Base-by-base conservation (phyloP, 2,113 vertebrate genomes). In the Zosterops lateralis region DNA sequence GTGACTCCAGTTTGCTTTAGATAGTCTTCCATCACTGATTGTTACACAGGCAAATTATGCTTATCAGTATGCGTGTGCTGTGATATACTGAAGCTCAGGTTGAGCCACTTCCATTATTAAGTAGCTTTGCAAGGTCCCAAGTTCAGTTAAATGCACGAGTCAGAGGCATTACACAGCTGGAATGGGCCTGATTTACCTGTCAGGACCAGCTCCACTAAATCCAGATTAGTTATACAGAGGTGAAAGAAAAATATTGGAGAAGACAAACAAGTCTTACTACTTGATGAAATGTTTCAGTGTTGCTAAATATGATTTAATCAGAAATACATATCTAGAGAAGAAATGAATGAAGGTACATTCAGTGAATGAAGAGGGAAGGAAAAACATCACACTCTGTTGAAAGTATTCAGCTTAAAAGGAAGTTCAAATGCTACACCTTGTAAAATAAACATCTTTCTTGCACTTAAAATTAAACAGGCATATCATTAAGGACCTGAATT, bases 121-220 rank as follows among this genome's bases (percentile, higher is more conserved):
- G 85, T 28, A 95, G 78, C 54, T 95, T 88, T 83, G 40, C 32
- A 34, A 91, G 58, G 75, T 83, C 78, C n/a, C 67, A 79, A 21
- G 75, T 91, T 85, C 82, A 80, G 75, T 24, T 76, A 88, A 96
- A 90, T n/a, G 56, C 74, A 73, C 4, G 0, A 89, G 82, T 66
- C 45, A 88, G 40, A 85, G 87, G 32, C 75, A 87, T 85, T 74
- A 60, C 45, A 42, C 25, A 85, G 62, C 19, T 86, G 79, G 50
- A 95, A 80, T 28, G 32, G 72, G 60, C 64, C 75, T 92, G 85
- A 95, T 88, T 74, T 88, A 88, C 90, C 76, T 94, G 96, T 67
- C 72, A 90, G 72, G 47, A 93, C 93, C 76, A 92, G 92, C 82
- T 92, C 75, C 31, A 36, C 75, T 51, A n/a, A 90, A 95, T 84